These are phyloP conservation scores for Bombus confusus DNA, from an alignment of 1,140 invertebrate species.

Conservation along the genomic window DNA sequence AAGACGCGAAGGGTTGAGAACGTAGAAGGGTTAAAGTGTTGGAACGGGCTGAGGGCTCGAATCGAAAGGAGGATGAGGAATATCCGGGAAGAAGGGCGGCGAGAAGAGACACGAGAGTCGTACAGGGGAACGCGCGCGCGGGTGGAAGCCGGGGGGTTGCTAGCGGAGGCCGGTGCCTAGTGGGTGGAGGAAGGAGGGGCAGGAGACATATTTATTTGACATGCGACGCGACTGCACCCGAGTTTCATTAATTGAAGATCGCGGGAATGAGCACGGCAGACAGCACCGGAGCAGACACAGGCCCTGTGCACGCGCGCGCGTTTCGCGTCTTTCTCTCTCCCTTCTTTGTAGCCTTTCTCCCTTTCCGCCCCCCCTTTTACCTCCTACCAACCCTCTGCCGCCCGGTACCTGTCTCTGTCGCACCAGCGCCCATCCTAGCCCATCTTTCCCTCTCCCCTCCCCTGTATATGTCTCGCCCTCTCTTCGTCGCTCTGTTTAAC, in stretches of 20 bases:
- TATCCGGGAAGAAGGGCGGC: conserved; percentile 65
- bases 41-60: conserved; percentile 39
- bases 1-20: conserved; percentile 38
- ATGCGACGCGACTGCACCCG: conserved; percentile 82
- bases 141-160: conserved; percentile 31
- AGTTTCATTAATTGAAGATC: conserved; percentile 84
- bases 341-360: conserved; percentile 31
- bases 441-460: conserved; percentile 42
- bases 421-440: neutral
- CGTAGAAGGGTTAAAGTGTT: conserved; percentile 63
- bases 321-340: conserved; percentile 37
- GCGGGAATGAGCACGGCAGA: conserved; percentile 81
- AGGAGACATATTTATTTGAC: conserved; percentile 83
- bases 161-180: conserved; percentile 57
- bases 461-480: conserved; percentile 47
- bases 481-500: conserved; percentile 10
- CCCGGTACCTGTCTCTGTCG: conserved; percentile 48
- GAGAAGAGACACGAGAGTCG: conserved; percentile 50
- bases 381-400: neutral
- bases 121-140: conserved; percentile 24
- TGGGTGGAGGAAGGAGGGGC: conserved; percentile 62
- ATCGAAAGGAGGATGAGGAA: conserved; percentile 60
- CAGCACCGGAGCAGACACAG: conserved; percentile 76
- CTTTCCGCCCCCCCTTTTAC: neutral
- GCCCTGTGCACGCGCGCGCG: conserved; percentile 56